Conservation (phyloP, 2,113 vertebrate species). For the Gobio gobio region DNA sequence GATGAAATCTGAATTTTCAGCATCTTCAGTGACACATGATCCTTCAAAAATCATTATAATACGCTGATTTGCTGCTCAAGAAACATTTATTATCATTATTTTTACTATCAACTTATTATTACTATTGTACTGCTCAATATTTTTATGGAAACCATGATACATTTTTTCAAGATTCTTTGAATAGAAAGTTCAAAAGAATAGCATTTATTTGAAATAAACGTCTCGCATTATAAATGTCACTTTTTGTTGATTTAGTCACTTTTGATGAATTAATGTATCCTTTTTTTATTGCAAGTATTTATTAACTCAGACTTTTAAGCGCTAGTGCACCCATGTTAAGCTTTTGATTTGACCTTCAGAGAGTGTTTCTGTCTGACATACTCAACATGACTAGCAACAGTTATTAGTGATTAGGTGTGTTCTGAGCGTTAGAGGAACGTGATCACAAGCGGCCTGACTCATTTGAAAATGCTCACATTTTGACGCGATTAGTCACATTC, state of each 20-base stretch:
- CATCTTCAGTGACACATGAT: neutral
- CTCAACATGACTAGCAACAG: neutral
- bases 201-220: neutral
- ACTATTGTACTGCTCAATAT: neutral
- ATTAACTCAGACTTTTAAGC: neutral
- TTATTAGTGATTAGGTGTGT: neutral
- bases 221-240: neutral
- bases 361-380: neutral
- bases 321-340: neutral
- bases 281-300: neutral
- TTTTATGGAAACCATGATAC: neutral
- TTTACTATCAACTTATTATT: too few relatives aligned
- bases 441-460: neutral
- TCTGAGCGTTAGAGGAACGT: neutral
- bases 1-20: neutral
- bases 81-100: too few relatives aligned
- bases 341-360: neutral
- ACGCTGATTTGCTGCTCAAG: too few relatives aligned
- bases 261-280: neutral
- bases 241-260: neutral
- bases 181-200: neutral
- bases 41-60: too few relatives aligned
- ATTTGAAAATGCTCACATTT: conserved; percentile 1
- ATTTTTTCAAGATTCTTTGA: neutral
- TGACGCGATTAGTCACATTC: conserved; percentile 28